Evolutionary conservation across 2,888 invertebrate species (phyloP).

Genomic region (Drosophila sordidula): DNA sequence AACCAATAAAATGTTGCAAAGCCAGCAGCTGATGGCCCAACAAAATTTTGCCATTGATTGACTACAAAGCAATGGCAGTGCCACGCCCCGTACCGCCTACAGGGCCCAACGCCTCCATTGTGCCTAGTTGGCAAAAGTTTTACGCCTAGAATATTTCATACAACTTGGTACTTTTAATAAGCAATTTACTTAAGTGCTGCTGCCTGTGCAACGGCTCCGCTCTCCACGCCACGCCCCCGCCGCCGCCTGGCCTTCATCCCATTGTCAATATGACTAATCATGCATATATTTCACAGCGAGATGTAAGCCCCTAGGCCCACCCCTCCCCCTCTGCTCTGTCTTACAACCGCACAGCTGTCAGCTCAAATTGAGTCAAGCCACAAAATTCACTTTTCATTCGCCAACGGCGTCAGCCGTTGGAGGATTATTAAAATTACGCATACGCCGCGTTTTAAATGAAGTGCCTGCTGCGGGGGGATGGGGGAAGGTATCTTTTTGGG

Average conservation of each 20-base stretch:
- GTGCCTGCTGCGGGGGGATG: conserved; percentile 23
- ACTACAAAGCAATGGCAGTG: conserved; percentile 63
- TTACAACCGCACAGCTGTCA: conserved; percentile 67
- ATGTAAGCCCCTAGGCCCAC: neutral
- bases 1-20: conserved; percentile 51
- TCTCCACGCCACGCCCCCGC: neutral
- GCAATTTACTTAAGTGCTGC: conserved; percentile 79
- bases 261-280: conserved; percentile 79
- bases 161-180: conserved; percentile 72
- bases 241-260: conserved; percentile 9
- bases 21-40: conserved; percentile 19
- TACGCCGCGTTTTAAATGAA: conserved; percentile 79
- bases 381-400: conserved; percentile 77
- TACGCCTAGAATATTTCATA: conserved; percentile 44
- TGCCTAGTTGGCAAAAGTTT: conserved; percentile 49
- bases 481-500: conserved; percentile 4
- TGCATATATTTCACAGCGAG: conserved; percentile 70
- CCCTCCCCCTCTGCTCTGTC: neutral
- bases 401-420: conserved; percentile 64
- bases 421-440: conserved; percentile 80
- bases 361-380: conserved; percentile 76
- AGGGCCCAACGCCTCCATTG: conserved; percentile 1
- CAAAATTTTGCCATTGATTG: conserved; percentile 56
- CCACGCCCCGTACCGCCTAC: conserved; percentile 24
- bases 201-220: conserved; percentile 7